A percentile compares a stretch with the other conserved stretches of the same genome.
Conservation (phyloP, 2,797 vertebrate species). For the Neopelma chrysocephalum region DNA sequence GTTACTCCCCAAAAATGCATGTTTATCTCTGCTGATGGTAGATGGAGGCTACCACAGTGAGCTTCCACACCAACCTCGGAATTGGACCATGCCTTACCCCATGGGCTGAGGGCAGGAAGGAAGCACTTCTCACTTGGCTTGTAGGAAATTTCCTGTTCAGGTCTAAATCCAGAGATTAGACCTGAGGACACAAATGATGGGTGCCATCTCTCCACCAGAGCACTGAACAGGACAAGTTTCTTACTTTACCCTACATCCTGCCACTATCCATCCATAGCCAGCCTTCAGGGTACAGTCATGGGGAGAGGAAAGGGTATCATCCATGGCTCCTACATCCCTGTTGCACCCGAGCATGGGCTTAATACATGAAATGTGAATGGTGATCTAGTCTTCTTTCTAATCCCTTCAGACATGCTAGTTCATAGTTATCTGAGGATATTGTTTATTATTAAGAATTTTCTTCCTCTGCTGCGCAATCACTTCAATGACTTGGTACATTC, state of each 20-base stretch:
- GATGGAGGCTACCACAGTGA: background rate
- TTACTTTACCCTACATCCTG: background rate
- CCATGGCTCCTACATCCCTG: background rate
- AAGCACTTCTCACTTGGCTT: background rate
- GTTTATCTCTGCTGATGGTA: background rate
- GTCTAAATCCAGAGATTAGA: background rate
- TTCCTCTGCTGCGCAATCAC: background rate
- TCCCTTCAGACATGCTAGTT: background rate
- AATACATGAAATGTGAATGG: background rate
- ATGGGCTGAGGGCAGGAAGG: background rate
- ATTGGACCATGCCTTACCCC: background rate
- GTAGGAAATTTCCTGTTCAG: background rate
- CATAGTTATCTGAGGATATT: background rate
- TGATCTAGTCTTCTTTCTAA: background rate
- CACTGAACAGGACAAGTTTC: background rate
- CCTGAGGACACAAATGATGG: background rate
- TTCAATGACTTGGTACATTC: background rate
- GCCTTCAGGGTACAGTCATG: rapidly evolving
- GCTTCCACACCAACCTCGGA: background rate
- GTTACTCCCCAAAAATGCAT: background rate
- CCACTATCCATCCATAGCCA: background rate
- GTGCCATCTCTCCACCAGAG: background rate
- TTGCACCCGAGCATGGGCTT: rapidly evolving
- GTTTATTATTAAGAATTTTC: background rate
- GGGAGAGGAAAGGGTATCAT: background rate